phyloP scores from a whole-genome alignment of 2,888 invertebrate species.

The Ecliptopera silaceata region DNA sequence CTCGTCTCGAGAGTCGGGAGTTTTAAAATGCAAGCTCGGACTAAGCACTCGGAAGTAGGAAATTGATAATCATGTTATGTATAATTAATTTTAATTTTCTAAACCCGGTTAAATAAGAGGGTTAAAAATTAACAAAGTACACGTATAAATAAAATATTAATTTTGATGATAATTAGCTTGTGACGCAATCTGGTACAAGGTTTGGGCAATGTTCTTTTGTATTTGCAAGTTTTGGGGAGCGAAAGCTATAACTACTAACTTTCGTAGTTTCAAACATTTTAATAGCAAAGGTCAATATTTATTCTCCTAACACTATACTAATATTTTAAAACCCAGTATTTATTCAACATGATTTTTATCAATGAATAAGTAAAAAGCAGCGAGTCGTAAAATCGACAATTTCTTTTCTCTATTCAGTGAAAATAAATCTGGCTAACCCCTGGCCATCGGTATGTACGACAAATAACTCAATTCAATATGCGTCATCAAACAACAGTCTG shows the following conservation, averaged over 20 bases:
- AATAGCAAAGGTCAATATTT: neutral
- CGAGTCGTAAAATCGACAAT: neutral
- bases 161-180: no score
- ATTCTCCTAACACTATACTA: neutral
- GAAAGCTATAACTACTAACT: neutral
- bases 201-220: no score
- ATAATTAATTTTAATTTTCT: no score
- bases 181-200: no score
- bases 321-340: neutral
- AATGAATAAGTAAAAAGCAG: neutral
- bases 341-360: no score
- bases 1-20: no score
- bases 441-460: constrained; percentile 3
- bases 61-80: no score
- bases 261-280: neutral
- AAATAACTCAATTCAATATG: constrained; percentile 23
- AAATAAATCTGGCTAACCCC: constrained; percentile 13
- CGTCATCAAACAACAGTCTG: constrained; percentile 20
- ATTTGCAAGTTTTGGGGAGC: constrained; percentile 15
- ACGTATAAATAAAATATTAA: no score
- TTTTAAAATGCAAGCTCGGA: no score
- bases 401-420: neutral
- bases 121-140: no score
- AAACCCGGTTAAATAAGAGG: no score
- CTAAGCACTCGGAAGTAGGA: no score